These are phyloP conservation scores for Leptopilina myrica DNA, from an alignment of 2,888 invertebrate species.

Conservation along the genomic window DNA sequence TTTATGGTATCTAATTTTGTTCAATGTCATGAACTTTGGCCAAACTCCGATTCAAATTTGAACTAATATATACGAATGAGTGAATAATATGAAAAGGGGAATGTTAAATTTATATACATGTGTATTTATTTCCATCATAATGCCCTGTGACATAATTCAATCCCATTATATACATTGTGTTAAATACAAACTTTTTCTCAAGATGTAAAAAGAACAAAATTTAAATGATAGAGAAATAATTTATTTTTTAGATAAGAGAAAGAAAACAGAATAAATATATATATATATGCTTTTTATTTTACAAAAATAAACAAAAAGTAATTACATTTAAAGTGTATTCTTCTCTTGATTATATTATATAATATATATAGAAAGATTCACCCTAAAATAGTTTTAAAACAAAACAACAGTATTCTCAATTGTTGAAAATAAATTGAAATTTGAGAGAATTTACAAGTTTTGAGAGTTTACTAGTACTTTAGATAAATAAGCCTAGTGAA, in stretches of 20 bases:
- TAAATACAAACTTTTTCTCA: not conserved
- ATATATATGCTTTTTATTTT: too few species aligned
- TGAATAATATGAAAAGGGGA: not conserved
- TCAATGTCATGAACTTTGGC: constrained; percentile 12
- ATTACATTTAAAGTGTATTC: too few species aligned
- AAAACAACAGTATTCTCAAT: not conserved
- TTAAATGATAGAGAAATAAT: not conserved
- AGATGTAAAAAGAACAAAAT: not conserved
- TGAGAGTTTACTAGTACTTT: not conserved
- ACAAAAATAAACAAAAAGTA: too few species aligned
- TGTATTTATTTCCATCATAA: constrained; percentile 5
- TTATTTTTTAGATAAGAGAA: too few species aligned
- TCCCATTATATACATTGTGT: not conserved
- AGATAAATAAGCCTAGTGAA: not conserved
- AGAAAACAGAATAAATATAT: too few species aligned
- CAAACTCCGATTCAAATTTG: constrained; percentile 12
- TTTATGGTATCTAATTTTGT: constrained; percentile 7
- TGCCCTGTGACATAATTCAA: constrained; percentile 9
- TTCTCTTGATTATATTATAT: too few species aligned
- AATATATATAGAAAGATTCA: too few species aligned
- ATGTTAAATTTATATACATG: not conserved
- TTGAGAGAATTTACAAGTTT: not conserved
- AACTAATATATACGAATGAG: not conserved
- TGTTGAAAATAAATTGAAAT: not conserved
- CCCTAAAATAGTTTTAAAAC: too few species aligned